Conservation (phyloP, 2,797 vertebrate genomes). For the Sebastes paucispinis region DNA sequence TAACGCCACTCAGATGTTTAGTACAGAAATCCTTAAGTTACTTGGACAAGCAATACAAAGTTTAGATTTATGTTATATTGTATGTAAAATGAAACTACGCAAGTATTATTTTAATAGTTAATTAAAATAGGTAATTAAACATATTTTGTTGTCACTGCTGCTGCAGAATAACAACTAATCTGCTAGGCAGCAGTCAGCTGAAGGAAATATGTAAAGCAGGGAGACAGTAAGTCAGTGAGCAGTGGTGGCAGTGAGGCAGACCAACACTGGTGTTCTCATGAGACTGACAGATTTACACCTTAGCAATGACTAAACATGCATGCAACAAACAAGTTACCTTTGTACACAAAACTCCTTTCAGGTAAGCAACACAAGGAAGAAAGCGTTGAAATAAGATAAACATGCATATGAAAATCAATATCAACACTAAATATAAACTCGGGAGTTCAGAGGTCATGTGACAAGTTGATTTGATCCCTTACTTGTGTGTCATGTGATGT, state of each 20-base stretch:
- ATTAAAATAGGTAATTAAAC: background rate
- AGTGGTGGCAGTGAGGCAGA: too few species aligned
- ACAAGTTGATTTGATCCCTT: background rate
- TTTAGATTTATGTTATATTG: background rate
- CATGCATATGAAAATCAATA: background rate
- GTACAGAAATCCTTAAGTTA: background rate
- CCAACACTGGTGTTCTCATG: too few species aligned
- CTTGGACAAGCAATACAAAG: background rate
- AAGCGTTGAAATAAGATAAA: background rate
- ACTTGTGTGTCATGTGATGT: background rate
- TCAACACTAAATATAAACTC: background rate
- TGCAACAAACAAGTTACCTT: too few species aligned
- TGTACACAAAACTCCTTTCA: background rate
- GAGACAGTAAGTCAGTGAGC: too few species aligned
- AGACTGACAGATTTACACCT: too few species aligned
- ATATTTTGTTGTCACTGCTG: background rate
- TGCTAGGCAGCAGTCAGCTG: too few species aligned
- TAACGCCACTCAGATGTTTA: too few species aligned
- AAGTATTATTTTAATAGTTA: too few species aligned
- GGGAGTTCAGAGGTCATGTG: background rate
- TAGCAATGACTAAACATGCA: too few species aligned
- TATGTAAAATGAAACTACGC: background rate
- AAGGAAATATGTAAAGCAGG: too few species aligned
- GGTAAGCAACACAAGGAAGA: background rate
- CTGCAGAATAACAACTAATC: background rate